Conservation (phyloP, 2,797 vertebrate species). For the Acipenser transmontanus region DNA sequence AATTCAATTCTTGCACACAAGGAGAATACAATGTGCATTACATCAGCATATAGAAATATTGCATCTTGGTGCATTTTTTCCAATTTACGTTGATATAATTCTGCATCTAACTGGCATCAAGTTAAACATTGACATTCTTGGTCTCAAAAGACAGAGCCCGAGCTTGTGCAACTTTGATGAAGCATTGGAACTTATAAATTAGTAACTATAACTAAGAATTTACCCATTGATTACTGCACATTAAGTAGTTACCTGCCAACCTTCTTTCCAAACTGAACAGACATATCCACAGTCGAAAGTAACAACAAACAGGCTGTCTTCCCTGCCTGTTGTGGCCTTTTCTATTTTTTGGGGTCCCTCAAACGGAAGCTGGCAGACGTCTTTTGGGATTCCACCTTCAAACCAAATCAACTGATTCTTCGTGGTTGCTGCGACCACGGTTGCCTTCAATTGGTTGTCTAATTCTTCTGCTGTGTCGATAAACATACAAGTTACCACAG, state of each 20-base stretch:
- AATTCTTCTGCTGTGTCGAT: constrained; percentile 48
- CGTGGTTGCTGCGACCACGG: constrained; percentile 62
- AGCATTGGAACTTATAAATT: too few species aligned
- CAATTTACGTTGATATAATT: too few species aligned
- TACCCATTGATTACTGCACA: too few species aligned
- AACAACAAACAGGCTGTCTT: constrained; percentile 59
- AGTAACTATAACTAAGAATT: too few species aligned
- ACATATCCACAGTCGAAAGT: constrained; percentile 60
- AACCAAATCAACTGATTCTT: constrained; percentile 77
- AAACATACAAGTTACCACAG: constrained; percentile 56
- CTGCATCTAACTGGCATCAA: not conserved
- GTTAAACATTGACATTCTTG: not conserved
- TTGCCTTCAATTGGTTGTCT: constrained; percentile 44
- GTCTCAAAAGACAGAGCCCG: not conserved
- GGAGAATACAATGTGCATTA: too few species aligned
- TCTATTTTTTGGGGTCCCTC: constrained; percentile 60
- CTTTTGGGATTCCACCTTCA: constrained; percentile 66
- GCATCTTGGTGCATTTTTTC: too few species aligned
- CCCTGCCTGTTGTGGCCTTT: constrained; percentile 52
- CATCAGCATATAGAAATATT: too few species aligned
- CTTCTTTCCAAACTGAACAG: constrained; percentile 73
- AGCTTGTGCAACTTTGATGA: too few species aligned
- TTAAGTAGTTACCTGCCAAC: constrained; percentile 66
- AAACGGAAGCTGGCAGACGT: constrained; percentile 73
- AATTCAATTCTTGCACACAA: too few species aligned